A percentile compares a stretch with the other conserved stretches of the same genome.
phyloP scores from a whole-genome alignment of 2,888 invertebrate species.

The Stenolophus ochropezus region DNA sequence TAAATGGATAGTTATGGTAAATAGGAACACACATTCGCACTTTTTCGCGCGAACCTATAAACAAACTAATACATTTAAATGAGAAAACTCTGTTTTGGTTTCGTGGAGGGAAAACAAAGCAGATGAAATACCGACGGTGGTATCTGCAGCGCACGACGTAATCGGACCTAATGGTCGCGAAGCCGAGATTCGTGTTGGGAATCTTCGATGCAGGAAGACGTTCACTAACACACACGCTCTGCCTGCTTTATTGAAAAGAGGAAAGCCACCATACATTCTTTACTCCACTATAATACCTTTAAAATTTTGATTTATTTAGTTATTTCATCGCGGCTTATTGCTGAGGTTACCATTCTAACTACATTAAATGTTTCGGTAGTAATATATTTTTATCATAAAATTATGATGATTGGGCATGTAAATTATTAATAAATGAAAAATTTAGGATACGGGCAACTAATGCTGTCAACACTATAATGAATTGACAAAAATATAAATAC shows the following conservation, averaged over 20 bases:
- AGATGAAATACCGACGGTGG: constrained; percentile 21
- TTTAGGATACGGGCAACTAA: no score
- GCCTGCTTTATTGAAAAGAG: neutral
- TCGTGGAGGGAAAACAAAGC: constrained; percentile 30
- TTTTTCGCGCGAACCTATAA: constrained; percentile 49
- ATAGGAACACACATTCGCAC: constrained; percentile 53
- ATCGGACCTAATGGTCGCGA: constrained; percentile 26
- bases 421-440: no score
- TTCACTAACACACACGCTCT: neutral
- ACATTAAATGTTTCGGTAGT: no score
- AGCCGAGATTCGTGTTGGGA: constrained; percentile 1
- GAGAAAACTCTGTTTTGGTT: constrained; percentile 50
- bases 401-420: no score
- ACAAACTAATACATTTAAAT: constrained; percentile 58
- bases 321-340: no score
- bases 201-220: neutral
- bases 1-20: constrained; percentile 49
- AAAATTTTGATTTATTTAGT: no score
- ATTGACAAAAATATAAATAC: no score
- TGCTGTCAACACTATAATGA: no score
- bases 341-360: no score
- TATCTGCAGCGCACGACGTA: constrained; percentile 7
- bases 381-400: no score
- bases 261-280: neutral
- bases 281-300: neutral